phyloP scores from a whole-genome alignment of 2,888 invertebrate genomes.

The Caenorhabditis sp. region DNA sequence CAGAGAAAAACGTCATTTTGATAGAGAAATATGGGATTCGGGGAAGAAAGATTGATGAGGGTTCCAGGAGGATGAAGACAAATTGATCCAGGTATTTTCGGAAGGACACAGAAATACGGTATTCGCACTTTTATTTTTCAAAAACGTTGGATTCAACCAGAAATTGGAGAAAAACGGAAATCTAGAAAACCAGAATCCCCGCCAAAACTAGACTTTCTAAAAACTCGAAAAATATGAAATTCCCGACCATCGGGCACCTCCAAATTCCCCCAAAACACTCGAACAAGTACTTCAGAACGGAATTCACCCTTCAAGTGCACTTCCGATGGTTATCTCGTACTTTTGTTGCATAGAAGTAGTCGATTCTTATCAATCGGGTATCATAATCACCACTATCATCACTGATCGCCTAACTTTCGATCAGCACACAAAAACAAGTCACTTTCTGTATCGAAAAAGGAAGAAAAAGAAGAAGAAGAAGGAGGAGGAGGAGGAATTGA shows the following conservation, averaged over 20 bases:
- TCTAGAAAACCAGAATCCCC: too few species aligned
- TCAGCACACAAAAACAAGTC: constrained; percentile 2
- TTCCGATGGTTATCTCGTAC: not conserved
- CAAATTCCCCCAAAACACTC: too few species aligned
- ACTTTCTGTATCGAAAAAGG: too few species aligned
- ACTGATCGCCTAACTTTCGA: constrained; percentile 1
- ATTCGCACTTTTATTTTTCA: not conserved
- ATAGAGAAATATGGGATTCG: not conserved
- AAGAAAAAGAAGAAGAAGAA: too few species aligned
- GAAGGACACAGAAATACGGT: constrained; percentile 1
- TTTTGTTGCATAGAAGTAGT: not conserved
- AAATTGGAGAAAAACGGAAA: too few species aligned
- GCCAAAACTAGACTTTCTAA: too few species aligned
- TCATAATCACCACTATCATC: too few species aligned
- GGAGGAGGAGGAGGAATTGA: not conserved
- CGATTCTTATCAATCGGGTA: not conserved
- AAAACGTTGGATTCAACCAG: too few species aligned
- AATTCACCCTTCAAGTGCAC: not conserved
- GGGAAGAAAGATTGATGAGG: constrained; percentile 12
- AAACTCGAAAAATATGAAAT: too few species aligned
- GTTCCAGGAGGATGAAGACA: constrained; percentile 5
- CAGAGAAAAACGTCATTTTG: constrained; percentile 23
- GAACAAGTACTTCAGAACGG: not conserved
- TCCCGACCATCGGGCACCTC: too few species aligned
- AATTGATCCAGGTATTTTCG: not conserved